Evolutionary conservation across 2,113 vertebrate species (phyloP).

Genomic region (Cryptomyrus ogoouensis): DNA sequence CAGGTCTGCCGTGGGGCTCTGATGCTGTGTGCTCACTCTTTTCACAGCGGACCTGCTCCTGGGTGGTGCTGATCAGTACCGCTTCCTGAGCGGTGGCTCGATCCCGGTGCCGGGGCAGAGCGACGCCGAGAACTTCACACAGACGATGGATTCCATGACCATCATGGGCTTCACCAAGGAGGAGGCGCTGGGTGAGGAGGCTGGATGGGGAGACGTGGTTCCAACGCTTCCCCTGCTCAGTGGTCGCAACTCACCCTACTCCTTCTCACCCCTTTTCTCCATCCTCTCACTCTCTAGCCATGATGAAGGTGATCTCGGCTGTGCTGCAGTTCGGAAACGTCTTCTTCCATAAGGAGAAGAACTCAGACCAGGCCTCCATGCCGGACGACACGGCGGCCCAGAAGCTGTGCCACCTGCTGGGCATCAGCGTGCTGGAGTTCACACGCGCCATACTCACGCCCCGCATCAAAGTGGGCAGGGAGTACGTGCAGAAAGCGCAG

Average conservation of each 20-base stretch:
- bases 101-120: constrained; percentile 71
- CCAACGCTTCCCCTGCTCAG: neutral
- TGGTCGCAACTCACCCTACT: neutral
- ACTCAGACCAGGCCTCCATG: constrained; percentile 82
- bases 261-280: neutral
- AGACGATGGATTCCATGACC: constrained; percentile 82
- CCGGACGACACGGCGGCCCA: constrained; percentile 86
- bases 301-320: constrained; percentile 75
- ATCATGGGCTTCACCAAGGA: constrained; percentile 81
- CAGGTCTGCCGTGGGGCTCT: neutral
- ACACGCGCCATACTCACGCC: constrained; percentile 79
- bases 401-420: constrained; percentile 82
- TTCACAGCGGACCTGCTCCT: constrained; percentile 71
- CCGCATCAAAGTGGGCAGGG: constrained; percentile 84
- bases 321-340: constrained; percentile 87
- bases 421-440: constrained; percentile 82
- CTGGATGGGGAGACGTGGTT: neutral
- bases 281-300: constrained; percentile 48
- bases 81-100: constrained; percentile 75
- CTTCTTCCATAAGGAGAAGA: constrained; percentile 73
- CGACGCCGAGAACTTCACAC: constrained; percentile 79
- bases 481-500: constrained; percentile 86
- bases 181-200: constrained; percentile 70
- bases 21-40: neutral
- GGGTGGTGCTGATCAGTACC: constrained; percentile 69